Evolutionary conservation across 2,888 invertebrate species (phyloP), one percentile per base, ranked within the genome.

Genomic region (Trissolcus brochymenae): DNA sequence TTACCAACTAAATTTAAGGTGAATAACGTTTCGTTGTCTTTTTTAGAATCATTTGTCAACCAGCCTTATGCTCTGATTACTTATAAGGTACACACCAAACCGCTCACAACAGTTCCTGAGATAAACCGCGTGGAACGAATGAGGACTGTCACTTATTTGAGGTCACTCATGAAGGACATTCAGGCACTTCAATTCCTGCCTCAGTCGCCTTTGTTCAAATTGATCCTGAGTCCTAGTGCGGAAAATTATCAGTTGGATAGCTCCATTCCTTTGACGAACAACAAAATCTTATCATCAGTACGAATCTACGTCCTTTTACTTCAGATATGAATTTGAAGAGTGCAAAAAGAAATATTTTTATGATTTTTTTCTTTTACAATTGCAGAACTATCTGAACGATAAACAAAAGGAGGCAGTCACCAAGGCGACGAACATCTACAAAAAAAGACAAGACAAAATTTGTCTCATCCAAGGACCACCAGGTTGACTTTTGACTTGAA

Each of bases 241-340:
- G 17, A 51, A 6, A 51, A 51, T 11, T 92, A 91, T 73, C 81
- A 81, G n/a, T 76, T 88, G 0, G 7, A 35, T 9, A 2, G 9
- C 4, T 11, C 9, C 1, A 9, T 9, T 11, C 35, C 35, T 35
- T 35, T 9, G 35, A 11, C 2, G 9, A 35, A 35, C 35, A 35
- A 35, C 35, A 0, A 35, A 11, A 11, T 35, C 1, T 2, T 35
- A 11, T 35, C 35, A 7, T 11, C 35, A 11, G 35, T 35, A 11
- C 25, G 25, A 25, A 21, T 21, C 4, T 21, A 21, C n/a, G n/a
- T 21, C 21, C 4, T 21, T 4, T 29, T 29, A 29, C 2, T n/a
- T n/a, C n/a, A 29, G 6, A 29, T 4, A 29, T 1, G 9, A 17
- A n/a, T 40, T 41, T 43, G n/a, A 17, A 57, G 16, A 17, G 3